phyloP scores from a whole-genome alignment of 2,797 vertebrate species.

The Graptemys geographica region DNA sequence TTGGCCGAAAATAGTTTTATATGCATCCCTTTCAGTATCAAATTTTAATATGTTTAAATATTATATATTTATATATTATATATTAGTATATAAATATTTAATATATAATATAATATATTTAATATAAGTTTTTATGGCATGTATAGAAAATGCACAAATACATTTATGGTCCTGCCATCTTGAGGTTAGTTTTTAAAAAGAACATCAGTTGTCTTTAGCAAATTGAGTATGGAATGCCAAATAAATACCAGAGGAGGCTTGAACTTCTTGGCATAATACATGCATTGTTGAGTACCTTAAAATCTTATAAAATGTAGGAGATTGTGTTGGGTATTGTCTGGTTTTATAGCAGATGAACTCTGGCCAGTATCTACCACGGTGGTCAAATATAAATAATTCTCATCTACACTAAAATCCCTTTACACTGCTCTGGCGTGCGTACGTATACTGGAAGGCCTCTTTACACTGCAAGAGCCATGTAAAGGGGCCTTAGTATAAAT shows the following conservation, averaged over 20 bases:
- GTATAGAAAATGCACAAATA: neutral
- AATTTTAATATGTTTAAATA: neutral
- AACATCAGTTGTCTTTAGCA: neutral
- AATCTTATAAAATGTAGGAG: neutral
- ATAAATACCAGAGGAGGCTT: neutral
- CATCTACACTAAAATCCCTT: neutral
- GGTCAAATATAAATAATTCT: neutral
- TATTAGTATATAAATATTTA: too few species aligned
- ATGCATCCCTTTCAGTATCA: neutral
- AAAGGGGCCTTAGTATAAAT: neutral
- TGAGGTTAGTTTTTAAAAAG: neutral
- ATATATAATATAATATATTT: neutral
- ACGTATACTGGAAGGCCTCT: neutral
- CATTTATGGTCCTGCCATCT: neutral
- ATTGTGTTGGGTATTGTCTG: rapidly evolving
- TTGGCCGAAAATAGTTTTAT: neutral
- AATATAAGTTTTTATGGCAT: neutral
- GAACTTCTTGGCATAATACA: rapidly evolving
- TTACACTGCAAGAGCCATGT: neutral
- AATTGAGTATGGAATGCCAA: neutral
- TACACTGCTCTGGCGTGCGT: neutral
- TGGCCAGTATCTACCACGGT: neutral
- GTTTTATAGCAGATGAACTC: neutral
- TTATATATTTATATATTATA: too few species aligned
- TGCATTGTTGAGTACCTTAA: neutral